Base-by-base conservation (phyloP, 2,888 invertebrate genomes). In the Troilus luridus region DNA sequence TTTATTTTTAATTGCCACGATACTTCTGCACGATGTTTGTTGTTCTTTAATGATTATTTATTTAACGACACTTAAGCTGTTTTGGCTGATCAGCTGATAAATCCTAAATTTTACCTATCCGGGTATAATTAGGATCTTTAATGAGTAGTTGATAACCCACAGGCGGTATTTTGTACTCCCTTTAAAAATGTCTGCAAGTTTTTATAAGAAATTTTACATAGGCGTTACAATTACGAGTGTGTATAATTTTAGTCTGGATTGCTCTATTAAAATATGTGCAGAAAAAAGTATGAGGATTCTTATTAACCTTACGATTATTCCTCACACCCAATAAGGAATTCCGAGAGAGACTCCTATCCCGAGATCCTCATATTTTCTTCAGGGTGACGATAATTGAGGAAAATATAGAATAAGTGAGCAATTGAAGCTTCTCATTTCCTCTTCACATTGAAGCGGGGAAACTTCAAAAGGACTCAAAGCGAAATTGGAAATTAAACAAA, bases 401-500 rank as follows among this genome's bases (percentile, higher is more conserved):
- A 24, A 67, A 67, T 67, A 67, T 67, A 24, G 12, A 64, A 64
- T 2, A 67, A 67, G 67, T 24, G 64, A n/a, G n/a, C 21, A 10
- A n/a, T 14, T 9, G 11, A 67, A 24, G 12, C 62, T 19, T 21
- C 21, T 62, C 62, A 62, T 62, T 62, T 62, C 21, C 21, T 5
- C 21, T 72, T 11, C 24, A 72, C 10, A 19, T 7, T 3, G 14
- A 14, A 27, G 72, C 81, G 81, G 54, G 54, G 19, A 24, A 56
- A 81, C 81, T 81, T 81, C 81, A 81, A 81, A 81, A 81, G 81
- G 21, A 19, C 9, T 27, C 81, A 10, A 11, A 81, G 81, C 27
- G 81, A 81, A 81, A 81, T 81, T 12, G 21, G 54, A 81, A 81
- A 81, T 81, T 81, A 81, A 41, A 54, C 81, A 81, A 81, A 81